Evolutionary conservation across 2,113 vertebrate genomes (phyloP).

Genomic region (Lasiurus borealis): DNA sequence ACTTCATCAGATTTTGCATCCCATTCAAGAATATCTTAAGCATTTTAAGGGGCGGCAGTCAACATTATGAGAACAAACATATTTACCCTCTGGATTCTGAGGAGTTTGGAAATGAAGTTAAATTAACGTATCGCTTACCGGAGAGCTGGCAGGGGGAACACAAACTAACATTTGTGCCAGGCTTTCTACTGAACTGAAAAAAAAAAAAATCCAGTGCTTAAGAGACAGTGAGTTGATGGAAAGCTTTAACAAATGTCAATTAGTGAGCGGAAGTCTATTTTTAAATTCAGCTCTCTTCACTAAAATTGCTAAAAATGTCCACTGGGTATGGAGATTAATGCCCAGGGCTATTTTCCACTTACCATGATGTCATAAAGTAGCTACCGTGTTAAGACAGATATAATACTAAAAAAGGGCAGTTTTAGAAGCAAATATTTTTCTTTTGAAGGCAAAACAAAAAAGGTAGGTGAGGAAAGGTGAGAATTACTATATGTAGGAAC

Average conservation of each 20-base stretch:
- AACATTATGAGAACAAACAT: background rate
- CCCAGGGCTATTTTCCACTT: background rate
- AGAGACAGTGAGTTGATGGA: background rate
- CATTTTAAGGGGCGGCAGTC: background rate
- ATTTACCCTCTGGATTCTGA: background rate
- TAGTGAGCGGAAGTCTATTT: slow-evolving; percentile 26
- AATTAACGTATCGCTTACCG: background rate
- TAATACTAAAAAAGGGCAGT: background rate
- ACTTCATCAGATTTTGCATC: background rate
- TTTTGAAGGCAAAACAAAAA: background rate
- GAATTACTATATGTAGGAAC: background rate
- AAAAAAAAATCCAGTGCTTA: background rate
- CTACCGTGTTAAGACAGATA: background rate
- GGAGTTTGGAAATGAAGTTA: background rate
- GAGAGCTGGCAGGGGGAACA: background rate
- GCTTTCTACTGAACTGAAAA: background rate
- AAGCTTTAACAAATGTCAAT: slow-evolving; percentile 22
- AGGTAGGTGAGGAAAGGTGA: background rate
- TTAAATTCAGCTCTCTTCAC: background rate
- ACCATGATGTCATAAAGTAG: background rate
- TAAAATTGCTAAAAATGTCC: background rate
- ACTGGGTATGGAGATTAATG: background rate
- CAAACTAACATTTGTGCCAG: background rate
- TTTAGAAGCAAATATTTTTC: background rate
- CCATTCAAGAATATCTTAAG: background rate